Conservation (phyloP, 2,113 vertebrate species). For the Tachysurus vachellii region DNA sequence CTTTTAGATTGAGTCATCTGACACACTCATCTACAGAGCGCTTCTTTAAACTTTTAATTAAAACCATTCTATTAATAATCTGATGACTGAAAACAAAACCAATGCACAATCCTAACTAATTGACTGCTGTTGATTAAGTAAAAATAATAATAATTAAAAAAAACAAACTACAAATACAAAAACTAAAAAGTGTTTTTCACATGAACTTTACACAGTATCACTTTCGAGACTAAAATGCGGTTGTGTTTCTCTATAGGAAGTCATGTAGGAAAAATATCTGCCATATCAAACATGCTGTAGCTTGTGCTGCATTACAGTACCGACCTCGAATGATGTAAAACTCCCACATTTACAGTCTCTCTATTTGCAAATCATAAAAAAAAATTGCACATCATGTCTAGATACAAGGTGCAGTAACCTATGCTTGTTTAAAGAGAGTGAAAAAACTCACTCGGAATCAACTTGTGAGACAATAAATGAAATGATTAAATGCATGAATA, state of each 20-base stretch:
- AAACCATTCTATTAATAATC: background rate
- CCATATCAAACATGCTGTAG: background rate
- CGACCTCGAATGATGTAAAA: too few relatives aligned
- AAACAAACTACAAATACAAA: too few relatives aligned
- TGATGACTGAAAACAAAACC: background rate
- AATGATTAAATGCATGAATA: background rate
- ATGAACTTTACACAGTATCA: background rate
- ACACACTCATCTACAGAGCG: background rate
- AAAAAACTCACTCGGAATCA: background rate
- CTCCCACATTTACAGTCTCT: background rate
- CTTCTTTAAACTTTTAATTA: background rate
- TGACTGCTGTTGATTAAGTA: background rate
- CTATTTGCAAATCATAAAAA: background rate
- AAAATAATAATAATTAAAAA: background rate
- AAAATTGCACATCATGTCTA: background rate
- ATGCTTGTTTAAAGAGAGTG: slow-evolving; percentile 1
- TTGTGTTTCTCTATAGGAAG: background rate
- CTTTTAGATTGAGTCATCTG: background rate
- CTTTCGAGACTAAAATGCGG: background rate
- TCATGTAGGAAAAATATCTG: background rate
- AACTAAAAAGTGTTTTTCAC: background rate
- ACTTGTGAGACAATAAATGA: background rate
- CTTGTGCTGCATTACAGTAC: background rate
- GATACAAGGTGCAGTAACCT: background rate
- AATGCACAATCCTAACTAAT: background rate